phyloP scores from a whole-genome alignment of 1,140 invertebrate genomes.

The Dysdera silvatica region DNA sequence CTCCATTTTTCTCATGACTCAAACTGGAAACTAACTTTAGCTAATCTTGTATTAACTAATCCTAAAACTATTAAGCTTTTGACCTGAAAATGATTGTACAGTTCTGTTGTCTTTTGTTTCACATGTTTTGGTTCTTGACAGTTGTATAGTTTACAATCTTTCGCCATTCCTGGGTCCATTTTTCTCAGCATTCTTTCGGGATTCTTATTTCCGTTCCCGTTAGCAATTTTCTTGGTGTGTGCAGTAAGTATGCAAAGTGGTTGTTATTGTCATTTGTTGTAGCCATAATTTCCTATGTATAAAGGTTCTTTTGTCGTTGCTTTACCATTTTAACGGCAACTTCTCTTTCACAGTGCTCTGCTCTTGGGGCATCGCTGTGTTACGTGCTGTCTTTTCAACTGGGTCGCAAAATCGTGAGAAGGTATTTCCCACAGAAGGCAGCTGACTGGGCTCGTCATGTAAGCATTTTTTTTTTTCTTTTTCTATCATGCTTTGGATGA shows the following conservation, averaged over 20 bases:
- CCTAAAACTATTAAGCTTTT: no score
- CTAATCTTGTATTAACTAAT: no score
- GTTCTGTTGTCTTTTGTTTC: no score
- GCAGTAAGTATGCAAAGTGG: no score
- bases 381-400: constrained; percentile 85
- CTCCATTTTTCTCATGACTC: no score
- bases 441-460: constrained; percentile 76
- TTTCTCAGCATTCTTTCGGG: constrained; percentile 96
- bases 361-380: constrained; percentile 88
- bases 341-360: constrained; percentile 64
- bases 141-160: constrained; percentile 83
- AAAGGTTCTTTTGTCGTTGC: no score
- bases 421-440: constrained; percentile 82
- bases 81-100: no score
- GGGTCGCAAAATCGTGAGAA: constrained; percentile 71
- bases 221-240: constrained; percentile 85
- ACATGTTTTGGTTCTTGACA: constrained; percentile 11
- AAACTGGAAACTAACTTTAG: no score
- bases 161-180: constrained; percentile 97
- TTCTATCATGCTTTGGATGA: constrained; percentile 13
- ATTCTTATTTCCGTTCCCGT: constrained; percentile 87
- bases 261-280: no score
- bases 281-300: no score
- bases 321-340: no score
- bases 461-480: constrained; percentile 33